These are phyloP conservation scores for Agrotis ipsilon DNA, from an alignment of 2,888 invertebrate genomes.

Conservation along the genomic window DNA sequence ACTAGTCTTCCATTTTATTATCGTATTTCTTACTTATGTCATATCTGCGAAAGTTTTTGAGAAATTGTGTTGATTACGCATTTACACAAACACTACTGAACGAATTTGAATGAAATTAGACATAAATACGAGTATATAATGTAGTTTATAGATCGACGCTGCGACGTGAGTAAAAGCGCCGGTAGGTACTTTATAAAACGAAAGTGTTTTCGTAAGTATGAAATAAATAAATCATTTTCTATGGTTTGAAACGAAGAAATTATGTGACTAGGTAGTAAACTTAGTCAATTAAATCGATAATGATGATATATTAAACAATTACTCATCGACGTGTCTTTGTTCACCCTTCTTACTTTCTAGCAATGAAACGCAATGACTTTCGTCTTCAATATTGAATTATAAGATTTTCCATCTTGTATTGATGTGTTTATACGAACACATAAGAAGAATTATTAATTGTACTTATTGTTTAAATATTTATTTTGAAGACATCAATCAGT, in stretches of 20 bases:
- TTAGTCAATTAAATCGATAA: neutral
- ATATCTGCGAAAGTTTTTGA: no score
- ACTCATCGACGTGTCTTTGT: neutral
- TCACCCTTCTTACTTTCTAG: constrained; percentile 24
- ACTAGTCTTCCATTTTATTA: no score
- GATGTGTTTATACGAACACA: neutral
- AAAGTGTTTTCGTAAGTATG: neutral
- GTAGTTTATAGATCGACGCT: no score
- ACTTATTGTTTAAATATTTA: neutral
- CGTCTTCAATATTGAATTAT: neutral
- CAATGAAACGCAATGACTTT: constrained; percentile 19
- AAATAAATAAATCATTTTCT: neutral
- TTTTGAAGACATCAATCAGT: neutral
- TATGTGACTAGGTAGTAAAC: neutral
- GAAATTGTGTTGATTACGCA: no score
- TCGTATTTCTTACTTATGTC: no score
- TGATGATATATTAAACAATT: neutral
- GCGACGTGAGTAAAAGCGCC: no score
- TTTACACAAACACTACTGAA: no score
- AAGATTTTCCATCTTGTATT: neutral
- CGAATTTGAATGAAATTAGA: no score
- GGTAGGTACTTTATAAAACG: no score
- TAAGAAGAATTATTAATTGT: neutral
- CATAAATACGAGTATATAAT: no score
- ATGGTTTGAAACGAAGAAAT: neutral